These are phyloP conservation scores for Monochamus alternatus DNA, from an alignment of 2,888 invertebrate genomes.

Conservation along the genomic window DNA sequence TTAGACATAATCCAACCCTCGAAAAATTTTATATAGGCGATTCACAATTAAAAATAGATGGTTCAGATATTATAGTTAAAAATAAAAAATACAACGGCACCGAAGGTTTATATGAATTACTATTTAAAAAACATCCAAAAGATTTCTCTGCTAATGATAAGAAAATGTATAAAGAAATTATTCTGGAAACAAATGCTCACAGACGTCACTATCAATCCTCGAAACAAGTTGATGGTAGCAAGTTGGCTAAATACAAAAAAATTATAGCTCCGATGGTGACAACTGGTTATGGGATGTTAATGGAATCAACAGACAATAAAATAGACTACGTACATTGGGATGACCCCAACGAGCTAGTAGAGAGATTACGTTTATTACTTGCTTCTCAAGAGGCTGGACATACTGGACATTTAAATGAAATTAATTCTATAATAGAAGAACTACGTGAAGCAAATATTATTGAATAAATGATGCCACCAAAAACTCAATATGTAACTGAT, in stretches of 20 bases:
- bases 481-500: too few relatives aligned
- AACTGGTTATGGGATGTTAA: not conserved
- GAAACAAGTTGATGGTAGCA: slow-evolving; percentile 23
- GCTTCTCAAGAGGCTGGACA: slow-evolving; percentile 61
- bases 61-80: slow-evolving; percentile 21
- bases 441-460: slow-evolving; percentile 44
- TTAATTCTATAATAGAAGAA: slow-evolving; percentile 64
- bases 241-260: slow-evolving; percentile 11
- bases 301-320: not conserved
- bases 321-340: slow-evolving; percentile 50
- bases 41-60: slow-evolving; percentile 7
- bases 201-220: slow-evolving; percentile 20
- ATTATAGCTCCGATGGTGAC: not conserved
- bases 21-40: slow-evolving; percentile 24
- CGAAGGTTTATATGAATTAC: slow-evolving; percentile 1
- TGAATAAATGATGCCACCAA: slow-evolving; percentile 6
- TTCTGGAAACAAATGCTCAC: slow-evolving; percentile 20
- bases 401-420: slow-evolving; percentile 61
- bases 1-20: slow-evolving; percentile 17
- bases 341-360: slow-evolving; percentile 58
- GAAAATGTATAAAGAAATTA: not conserved
- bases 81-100: slow-evolving; percentile 21
- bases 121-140: slow-evolving; percentile 6
- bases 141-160: not conserved
- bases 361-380: slow-evolving; percentile 58